phyloP scores from a whole-genome alignment of 2,113 vertebrate species.

The Erinaceus europaeus region DNA sequence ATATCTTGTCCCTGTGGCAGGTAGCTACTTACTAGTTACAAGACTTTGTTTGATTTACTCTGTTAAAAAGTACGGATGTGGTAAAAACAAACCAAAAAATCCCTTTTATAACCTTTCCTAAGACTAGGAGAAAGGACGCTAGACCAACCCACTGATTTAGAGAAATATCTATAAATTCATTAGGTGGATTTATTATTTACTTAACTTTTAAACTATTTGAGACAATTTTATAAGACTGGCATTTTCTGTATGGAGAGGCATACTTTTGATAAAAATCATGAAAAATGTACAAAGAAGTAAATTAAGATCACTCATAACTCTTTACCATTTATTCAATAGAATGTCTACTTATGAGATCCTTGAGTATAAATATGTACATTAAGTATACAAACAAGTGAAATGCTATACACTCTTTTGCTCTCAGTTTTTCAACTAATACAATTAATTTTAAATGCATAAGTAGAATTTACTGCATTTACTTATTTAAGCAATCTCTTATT shows the following conservation, averaged over 20 bases:
- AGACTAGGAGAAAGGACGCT: background rate
- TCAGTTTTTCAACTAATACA: background rate
- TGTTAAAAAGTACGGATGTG: background rate
- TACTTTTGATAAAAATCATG: background rate
- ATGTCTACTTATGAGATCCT: background rate
- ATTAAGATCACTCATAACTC: conserved; percentile 9
- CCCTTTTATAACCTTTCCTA: background rate
- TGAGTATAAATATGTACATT: background rate
- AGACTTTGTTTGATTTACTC: background rate
- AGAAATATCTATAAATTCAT: background rate
- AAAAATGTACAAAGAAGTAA: conserved; percentile 20
- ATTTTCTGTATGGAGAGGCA: conserved; percentile 3
- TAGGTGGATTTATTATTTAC: background rate
- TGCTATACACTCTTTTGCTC: background rate
- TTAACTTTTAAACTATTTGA: conserved; percentile 36
- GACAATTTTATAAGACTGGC: background rate
- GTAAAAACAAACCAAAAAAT: background rate
- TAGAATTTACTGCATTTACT: background rate
- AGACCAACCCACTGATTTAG: background rate
- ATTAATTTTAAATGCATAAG: conserved; percentile 25
- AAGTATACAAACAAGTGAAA: background rate
- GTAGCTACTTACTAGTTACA: background rate
- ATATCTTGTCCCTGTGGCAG: background rate
- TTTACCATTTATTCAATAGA: background rate
- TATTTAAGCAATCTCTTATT: background rate